Evolutionary conservation across 2,113 vertebrate genomes (phyloP), one percentile per base, ranked within the genome.

Genomic region (Spermophilus dauricus): DNA sequence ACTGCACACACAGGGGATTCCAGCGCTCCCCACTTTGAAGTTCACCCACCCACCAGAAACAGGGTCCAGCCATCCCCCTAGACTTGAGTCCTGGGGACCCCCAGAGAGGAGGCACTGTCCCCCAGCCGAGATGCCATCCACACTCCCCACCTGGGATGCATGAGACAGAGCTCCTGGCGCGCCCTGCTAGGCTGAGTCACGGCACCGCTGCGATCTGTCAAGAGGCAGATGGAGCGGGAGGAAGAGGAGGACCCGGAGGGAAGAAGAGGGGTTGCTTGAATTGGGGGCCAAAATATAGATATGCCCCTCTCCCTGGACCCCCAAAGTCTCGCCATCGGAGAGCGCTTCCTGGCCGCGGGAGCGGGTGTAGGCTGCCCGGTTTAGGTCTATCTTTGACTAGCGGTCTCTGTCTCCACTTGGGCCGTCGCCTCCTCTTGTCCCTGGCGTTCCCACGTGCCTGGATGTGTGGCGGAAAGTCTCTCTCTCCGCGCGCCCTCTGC

Each of bases 111-210:
- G 63, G n/a, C 73, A 16, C 37, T 51, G 67, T 5, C 69, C 24
- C n/a, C 34, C 12, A 5, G 61, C 48, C 0, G 34, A 73, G 42
- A 65, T 63, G 45, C 42, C 69, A 69, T 34, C 51, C 48, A 37
- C 2, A 12, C 67, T 83, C 37, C 61, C 67, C 70, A 90, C 56
- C 82, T 73, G 84, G 51, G 39, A 51, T 87, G 63, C 72, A 30
- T 18, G 45, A 96, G 94, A 77, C 3, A 4, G 53, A 6, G 48
- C 80, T 97, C 69, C 63, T 67, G 85, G 86, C 53, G 17, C 81
- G 30, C 91, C 96, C 89, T 72, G 82, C 37, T 28, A 72, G 91
- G 93, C 97, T 98, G 97, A 98, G 95, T 98, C 97, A 98, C 20
- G 30, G 88, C 87, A 58, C 87, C 12, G 17, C 86, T 30, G 42